These are phyloP conservation scores for Varanus komodoensis DNA, from an alignment of 2,113 vertebrate genomes.

Conservation along the genomic window DNA sequence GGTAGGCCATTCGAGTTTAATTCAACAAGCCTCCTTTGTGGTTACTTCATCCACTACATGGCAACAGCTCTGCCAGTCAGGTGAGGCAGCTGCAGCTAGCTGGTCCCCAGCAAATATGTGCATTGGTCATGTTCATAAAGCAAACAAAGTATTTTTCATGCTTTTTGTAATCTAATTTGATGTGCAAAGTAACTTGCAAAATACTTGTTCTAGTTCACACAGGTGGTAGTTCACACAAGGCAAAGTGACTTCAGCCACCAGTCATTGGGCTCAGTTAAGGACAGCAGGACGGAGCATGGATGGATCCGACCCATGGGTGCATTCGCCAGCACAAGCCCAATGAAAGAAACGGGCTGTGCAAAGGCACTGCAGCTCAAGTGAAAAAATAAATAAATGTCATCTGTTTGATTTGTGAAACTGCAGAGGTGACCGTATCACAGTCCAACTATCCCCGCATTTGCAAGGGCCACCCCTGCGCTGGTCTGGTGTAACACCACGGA, in stretches of 20 bases:
- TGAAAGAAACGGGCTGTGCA: not conserved
- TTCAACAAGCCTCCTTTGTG: not conserved
- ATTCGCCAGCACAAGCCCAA: not conserved
- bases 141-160: not conserved
- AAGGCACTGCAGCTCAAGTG: not conserved
- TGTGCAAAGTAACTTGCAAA: not conserved
- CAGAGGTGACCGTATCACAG: not conserved
- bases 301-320: not conserved
- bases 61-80: not conserved
- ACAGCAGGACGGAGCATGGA: not conserved
- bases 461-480: not conserved
- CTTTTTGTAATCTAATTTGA: not conserved
- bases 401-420: not conserved
- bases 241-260: not conserved
- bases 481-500: not conserved
- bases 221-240: not conserved
- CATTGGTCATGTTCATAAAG: not conserved
- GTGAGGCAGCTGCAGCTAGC: not conserved
- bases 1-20: not conserved
- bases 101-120: not conserved
- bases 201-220: not conserved
- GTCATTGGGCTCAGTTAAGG: not conserved
- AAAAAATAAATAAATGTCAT: not conserved
- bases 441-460: not conserved
- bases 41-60: not conserved